Base-by-base conservation (phyloP, 2,113 vertebrate species). In the Atherinomorus stipes region DNA sequence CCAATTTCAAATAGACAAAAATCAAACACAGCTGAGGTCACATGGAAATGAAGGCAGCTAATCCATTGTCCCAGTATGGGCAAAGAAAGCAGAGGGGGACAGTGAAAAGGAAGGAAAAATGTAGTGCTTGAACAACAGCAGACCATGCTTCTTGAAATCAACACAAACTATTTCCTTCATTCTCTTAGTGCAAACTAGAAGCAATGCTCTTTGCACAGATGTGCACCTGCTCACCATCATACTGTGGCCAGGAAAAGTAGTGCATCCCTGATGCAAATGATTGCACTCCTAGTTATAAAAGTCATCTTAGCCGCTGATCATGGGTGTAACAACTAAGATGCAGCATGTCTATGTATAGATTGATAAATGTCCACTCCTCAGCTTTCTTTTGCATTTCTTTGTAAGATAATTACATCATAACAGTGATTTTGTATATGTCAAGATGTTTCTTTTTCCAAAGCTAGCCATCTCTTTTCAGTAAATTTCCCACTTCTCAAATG, bases 21-120 rank as follows among this genome's bases (percentile, higher is more conserved):
- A 93, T 92, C 85, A 91, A 93, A 93, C 78, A 78, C 90, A 93
- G 91, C 92, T 92, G 91, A 91, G 88, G 89, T 92, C 90, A 91
- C 78, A 82, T 82, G 76, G 81, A 89, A 87, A 80, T 47, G 18
- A 16, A 54, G 23, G 25, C 26, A 44, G 51, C 6, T 31, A 74
- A 76, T 77, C 71, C 72, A 71, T 62, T 81, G 87, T 89, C 85
- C 83, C 77, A 81, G 81, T 70, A 79, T 74, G 64, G 73, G 62
- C 80, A 83, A 76, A 71, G 23, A 71, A 45, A 62, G 52, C 16
- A 53, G 67, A 76, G 52, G 71, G 8, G 74, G 76, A 82, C 77
- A 74, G 75, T 72, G 64, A 67, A 64, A 31, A 71, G 60, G 57
- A 12, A 28, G 34, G 65, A 66, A 53, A 63, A 72, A 65, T 67